Evolutionary conservation across 2,113 vertebrate species (phyloP), one percentile per base, ranked within the genome.

Genomic region (Chlamydotis undulata): DNA sequence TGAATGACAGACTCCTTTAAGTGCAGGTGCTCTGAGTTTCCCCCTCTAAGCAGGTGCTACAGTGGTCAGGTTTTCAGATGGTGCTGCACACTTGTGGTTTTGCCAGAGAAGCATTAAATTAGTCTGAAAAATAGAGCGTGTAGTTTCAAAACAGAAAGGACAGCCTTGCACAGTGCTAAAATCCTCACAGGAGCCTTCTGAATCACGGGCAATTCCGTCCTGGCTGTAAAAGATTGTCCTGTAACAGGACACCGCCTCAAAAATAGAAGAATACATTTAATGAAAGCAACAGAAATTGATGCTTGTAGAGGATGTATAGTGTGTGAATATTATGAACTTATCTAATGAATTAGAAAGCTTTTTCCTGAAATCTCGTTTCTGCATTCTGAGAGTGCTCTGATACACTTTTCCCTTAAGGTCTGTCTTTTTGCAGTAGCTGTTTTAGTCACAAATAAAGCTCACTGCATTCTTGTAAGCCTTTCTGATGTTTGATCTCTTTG

Each of bases 401-500:
- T 33, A 37, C 1, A 1, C 14, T 57, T 14, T 29, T 49, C 7
- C 6, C 33, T 87, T 84, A 64, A 43, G 41, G 41, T 16, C 41
- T 43, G 41, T 43, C 41, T 43, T 43, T 43, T 43, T 43, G 41
- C 41, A 43, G 41, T 43, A 43, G 41, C 41, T 43, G 41, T 43
- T 43, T 43, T 23, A 49, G 21, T 49, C 12, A 21, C 49, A 49
- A 56, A 23, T 50, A 55, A 50, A 47, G 37, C 37, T 91, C 16
- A 4, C 8, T 33, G 19, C 5, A 2, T 6, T 69, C 52, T 33
- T 92, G 24, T 73, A 64, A 93, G 29, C 28, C 11, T 41, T 52
- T 60, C 61, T 92, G 59, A 18, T 90, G 18, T 69, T 65, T 80
- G 6, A 67, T 96, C 59, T 95, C 59, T 97, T 95, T 95, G 65